Base-by-base conservation (phyloP, 64 coral and sea anemone genomes). In the Actinia equina region DNA sequence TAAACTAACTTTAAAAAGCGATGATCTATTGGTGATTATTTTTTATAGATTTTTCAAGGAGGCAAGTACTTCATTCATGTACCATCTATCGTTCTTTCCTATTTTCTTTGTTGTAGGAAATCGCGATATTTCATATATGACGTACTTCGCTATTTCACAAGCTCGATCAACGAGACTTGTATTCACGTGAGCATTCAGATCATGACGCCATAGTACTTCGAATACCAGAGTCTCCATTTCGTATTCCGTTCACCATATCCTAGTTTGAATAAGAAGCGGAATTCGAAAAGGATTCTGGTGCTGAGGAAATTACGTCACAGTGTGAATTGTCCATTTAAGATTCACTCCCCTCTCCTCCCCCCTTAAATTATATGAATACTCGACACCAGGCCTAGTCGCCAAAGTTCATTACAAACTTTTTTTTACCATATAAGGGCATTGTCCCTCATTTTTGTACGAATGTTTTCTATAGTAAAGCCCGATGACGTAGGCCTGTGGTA, bases 361-460 rank as follows among this genome's bases (percentile, higher is more conserved):
- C 26, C 69, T 74, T 74, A 25, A 12, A 13, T 12, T 41, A 74
- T 30, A 74, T 41, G 13, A 22, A 20, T 22, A 37, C 30, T 22
- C 5, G 63, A 26, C 69, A 74, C 69, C 27, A 74, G 69, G 69
- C 26, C 23, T 74, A 16, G 11, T 26, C 14, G 25, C 14, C 22
- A 74, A 74, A 41, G 19, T 69, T 60, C 16, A 60, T 17, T 18
- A 18, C 13, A 69, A 25, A 37, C 7, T 41, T 3, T n/a, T 30
- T 74, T 17, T 82, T 80, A 89, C 87, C 87, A 89, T 58, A 89
- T 89, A 59, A 89, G 59, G 8, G 87, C 77, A 82, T 43, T 89
- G 27, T 89, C 87, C 19, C 79, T 54, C 60, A 85, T 85, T 60
- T 85, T 85, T 4, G 79, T 25, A 23, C 76, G 52, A 44, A 61